Conservation (phyloP, 2,888 invertebrate genomes). For the Arctia plantaginis region DNA sequence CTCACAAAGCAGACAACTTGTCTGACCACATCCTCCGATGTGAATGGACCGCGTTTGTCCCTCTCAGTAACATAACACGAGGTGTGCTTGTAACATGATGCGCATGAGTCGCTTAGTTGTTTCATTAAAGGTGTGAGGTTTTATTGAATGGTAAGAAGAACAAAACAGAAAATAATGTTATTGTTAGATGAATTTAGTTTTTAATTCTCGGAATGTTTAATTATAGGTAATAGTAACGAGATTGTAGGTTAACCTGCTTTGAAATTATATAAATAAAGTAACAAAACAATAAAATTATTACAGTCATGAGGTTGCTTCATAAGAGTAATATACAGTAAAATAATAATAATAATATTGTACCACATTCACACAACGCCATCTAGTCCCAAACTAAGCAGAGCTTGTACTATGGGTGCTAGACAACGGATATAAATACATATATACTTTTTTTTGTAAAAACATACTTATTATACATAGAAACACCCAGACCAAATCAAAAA, state of each 20-base stretch:
- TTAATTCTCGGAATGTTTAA: not conserved
- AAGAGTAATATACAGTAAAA: not conserved
- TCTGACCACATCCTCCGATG: constrained; percentile 64
- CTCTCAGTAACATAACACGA: constrained; percentile 65
- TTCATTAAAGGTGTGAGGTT: constrained; percentile 45
- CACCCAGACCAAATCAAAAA: no score
- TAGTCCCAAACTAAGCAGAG: no score
- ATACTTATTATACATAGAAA: no score
- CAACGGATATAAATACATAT: no score
- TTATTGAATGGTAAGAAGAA: constrained; percentile 25
- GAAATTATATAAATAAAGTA: no score
- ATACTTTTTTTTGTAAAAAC: no score
- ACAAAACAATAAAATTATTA: not conserved
- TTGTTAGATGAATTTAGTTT: not conserved
- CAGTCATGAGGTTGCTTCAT: not conserved
- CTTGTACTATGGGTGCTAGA: no score
- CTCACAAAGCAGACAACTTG: constrained; percentile 24
- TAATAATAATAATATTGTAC: no score
- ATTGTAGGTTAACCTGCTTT: not conserved
- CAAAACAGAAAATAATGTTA: constrained; percentile 9
- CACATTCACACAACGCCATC: no score
- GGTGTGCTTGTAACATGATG: constrained; percentile 37
- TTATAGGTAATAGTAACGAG: not conserved
- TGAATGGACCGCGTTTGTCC: constrained; percentile 57
- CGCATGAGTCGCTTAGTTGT: constrained; percentile 36